Conservation (phyloP, 2,797 vertebrate species). For the Sebastes hopkinsi region DNA sequence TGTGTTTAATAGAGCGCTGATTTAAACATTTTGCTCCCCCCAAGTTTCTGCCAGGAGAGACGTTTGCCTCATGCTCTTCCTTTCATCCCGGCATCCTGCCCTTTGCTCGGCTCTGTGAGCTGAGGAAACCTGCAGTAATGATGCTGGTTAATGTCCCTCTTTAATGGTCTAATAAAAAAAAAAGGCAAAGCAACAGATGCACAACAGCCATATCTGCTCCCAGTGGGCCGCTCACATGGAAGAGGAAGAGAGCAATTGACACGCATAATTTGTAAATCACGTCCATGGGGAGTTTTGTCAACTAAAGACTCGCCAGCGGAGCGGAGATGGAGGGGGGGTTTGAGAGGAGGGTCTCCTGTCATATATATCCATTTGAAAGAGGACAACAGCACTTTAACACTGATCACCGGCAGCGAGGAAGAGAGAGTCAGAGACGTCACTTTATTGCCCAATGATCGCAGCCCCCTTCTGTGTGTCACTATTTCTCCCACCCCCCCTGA, state of each 20-base stretch:
- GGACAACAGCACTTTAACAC: constrained; percentile 34
- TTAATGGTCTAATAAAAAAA: constrained; percentile 79
- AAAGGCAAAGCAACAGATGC: constrained; percentile 76
- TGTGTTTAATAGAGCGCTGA: constrained; percentile 74
- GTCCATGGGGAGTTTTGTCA: constrained; percentile 47
- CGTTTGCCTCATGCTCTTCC: constrained; percentile 57
- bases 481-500: constrained; percentile 54
- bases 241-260: constrained; percentile 72
- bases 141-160: constrained; percentile 71
- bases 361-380: constrained; percentile 42
- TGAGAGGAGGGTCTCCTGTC: constrained; percentile 17
- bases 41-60: constrained; percentile 49
- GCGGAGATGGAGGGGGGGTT: neutral
- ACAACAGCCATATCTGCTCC: constrained; percentile 71
- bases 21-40: constrained; percentile 65
- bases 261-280: constrained; percentile 68
- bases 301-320: constrained; percentile 24
- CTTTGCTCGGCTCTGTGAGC: constrained; percentile 61
- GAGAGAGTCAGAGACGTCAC: constrained; percentile 77
- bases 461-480: constrained; percentile 75
- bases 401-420: constrained; percentile 63
- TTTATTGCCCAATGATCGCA: constrained; percentile 78
- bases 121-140: constrained; percentile 75
- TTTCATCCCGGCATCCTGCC: constrained; percentile 75
- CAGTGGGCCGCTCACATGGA: constrained; percentile 57